Evolutionary conservation across 2,888 invertebrate species (phyloP).

Genomic region (Sepiola atlantica): DNA sequence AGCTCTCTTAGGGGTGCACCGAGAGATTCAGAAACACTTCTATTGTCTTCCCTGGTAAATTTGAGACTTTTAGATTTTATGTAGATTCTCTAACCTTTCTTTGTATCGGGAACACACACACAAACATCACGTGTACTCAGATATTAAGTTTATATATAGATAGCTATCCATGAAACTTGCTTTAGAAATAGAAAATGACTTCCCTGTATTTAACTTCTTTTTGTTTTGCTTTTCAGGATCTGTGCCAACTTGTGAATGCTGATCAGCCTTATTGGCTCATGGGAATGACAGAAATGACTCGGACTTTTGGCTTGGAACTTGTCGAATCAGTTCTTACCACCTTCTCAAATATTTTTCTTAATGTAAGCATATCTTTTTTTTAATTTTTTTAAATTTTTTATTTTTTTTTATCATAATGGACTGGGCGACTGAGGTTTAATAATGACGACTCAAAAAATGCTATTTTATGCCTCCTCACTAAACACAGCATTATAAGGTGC

Average conservation of each 20-base stretch:
- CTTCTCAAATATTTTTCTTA: constrained; percentile 76
- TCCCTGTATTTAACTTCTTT: constrained; percentile 16
- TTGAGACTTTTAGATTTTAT: too few species aligned
- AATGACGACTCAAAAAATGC: too few species aligned
- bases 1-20: too few species aligned
- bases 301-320: constrained; percentile 95
- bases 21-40: too few species aligned
- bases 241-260: constrained; percentile 95
- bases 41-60: too few species aligned
- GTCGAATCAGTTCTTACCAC: constrained; percentile 90
- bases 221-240: constrained; percentile 80
- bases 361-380: constrained; percentile 65
- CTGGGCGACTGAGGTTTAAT: too few species aligned
- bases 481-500: too few species aligned
- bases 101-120: neutral
- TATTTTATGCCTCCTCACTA: too few species aligned
- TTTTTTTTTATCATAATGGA: too few species aligned
- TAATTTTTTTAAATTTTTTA: neutral
- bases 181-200: too few species aligned
- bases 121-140: neutral
- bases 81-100: too few species aligned
- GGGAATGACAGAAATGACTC: constrained; percentile 96
- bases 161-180: neutral
- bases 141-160: neutral
- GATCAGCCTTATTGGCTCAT: constrained; percentile 96